These are phyloP conservation scores for Tachina fera DNA, from an alignment of 2,888 invertebrate genomes.

Conservation along the genomic window DNA sequence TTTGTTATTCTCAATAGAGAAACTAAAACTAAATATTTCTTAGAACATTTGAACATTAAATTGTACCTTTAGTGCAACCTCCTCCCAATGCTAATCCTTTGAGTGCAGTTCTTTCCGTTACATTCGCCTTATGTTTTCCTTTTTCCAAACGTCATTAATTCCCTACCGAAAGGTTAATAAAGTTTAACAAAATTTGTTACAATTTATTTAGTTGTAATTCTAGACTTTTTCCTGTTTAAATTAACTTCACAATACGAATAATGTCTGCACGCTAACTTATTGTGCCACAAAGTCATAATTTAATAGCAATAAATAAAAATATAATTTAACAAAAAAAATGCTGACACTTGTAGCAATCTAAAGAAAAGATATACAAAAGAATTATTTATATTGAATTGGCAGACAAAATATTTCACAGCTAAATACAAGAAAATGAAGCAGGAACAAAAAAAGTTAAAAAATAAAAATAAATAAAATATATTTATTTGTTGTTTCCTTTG, in stretches of 20 bases:
- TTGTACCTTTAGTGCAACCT: background rate
- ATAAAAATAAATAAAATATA: slow-evolving; percentile 8
- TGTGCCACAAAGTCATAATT: slow-evolving; percentile 57
- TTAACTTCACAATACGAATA: slow-evolving; percentile 52
- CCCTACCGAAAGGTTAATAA: slow-evolving; percentile 46
- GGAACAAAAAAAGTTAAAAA: background rate
- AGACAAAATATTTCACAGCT: slow-evolving; percentile 60
- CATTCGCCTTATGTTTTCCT: too few relatives aligned
- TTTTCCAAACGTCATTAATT: background rate
- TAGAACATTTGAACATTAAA: background rate
- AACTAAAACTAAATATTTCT: background rate
- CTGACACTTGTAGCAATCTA: slow-evolving; percentile 69
- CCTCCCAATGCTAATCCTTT: background rate
- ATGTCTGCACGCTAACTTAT: slow-evolving; percentile 67
- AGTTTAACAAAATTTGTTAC: slow-evolving; percentile 59
- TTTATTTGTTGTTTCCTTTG: slow-evolving; percentile 30
- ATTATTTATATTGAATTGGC: slow-evolving; percentile 58
- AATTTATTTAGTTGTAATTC: slow-evolving; percentile 45
- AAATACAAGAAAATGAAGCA: slow-evolving; percentile 17
- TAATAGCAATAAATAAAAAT: slow-evolving; percentile 39
- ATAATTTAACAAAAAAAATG: slow-evolving; percentile 31
- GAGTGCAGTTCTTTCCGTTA: background rate
- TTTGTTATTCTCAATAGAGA: background rate
- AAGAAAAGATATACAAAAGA: background rate
- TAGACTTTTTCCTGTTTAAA: slow-evolving; percentile 43